Conservation (phyloP, 2,113 vertebrate species). For the Dipodomys spectabilis region DNA sequence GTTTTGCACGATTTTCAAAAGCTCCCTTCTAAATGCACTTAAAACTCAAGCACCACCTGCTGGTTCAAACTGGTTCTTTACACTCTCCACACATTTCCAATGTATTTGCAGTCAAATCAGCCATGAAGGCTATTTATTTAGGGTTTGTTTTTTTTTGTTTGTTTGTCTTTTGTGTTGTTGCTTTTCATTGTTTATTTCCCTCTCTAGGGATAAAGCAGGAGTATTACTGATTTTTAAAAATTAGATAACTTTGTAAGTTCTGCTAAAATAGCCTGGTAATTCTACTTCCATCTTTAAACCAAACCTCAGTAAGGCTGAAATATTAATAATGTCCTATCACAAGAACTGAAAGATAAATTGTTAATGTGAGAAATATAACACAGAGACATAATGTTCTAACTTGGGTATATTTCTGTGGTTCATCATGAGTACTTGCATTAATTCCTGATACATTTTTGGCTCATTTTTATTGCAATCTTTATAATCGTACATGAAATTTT, state of each 20-base stretch:
- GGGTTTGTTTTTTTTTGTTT: neutral
- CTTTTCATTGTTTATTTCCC: no score
- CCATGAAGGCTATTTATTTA: conserved; percentile 16
- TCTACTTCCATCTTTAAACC: neutral
- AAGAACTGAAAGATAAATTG: neutral
- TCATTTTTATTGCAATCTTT: conserved; percentile 18
- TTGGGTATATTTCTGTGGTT: neutral
- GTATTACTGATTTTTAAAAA: neutral
- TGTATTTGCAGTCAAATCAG: conserved; percentile 53
- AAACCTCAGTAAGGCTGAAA: neutral
- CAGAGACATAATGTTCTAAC: neutral
- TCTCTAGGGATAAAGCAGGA: neutral
- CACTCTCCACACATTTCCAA: neutral
- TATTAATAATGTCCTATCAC: neutral
- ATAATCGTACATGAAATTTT: conserved; percentile 26
- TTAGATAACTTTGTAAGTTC: neutral
- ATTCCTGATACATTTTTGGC: neutral
- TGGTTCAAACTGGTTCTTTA: conserved; percentile 62
- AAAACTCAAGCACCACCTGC: conserved; percentile 63
- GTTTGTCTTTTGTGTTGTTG: no score
- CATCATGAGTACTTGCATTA: neutral
- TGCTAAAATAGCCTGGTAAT: conserved; percentile 22
- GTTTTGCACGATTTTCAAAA: neutral
- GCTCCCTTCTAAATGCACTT: conserved; percentile 61
- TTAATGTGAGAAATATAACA: neutral